Conservation (phyloP, 2,888 invertebrate genomes). For the Chromoteleia sp. region DNA sequence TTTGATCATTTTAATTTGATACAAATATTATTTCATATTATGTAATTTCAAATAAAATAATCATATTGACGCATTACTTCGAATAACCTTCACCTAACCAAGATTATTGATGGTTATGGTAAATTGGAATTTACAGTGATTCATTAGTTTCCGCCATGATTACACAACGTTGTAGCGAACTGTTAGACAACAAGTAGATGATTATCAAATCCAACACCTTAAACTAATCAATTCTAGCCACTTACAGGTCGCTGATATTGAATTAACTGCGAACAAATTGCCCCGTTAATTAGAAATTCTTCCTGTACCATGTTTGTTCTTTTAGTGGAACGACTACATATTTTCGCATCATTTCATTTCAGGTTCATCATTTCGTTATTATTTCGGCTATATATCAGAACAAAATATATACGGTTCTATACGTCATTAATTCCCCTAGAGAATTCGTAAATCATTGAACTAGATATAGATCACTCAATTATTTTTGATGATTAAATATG, state of each 20-base stretch:
- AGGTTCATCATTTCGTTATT: constrained; percentile 12
- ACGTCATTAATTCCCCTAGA: constrained; percentile 8
- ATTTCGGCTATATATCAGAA: constrained; percentile 8
- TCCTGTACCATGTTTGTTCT: constrained; percentile 3
- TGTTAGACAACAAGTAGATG: constrained; percentile 36
- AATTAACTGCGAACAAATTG: constrained; percentile 41
- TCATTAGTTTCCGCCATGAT: constrained; percentile 36
- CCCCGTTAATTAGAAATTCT: constrained; percentile 27
- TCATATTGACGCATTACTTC: no score
- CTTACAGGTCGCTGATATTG: constrained; percentile 38
- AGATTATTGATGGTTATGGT: constrained; percentile 10
- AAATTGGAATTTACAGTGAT: constrained; percentile 23
- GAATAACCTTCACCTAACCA: neutral
- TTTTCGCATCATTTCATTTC: neutral
- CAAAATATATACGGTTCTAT: neutral
- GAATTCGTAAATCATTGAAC: no score
- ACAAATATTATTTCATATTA: no score
- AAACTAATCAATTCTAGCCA: constrained; percentile 32
- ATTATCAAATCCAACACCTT: constrained; percentile 47
- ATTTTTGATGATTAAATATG: no score
- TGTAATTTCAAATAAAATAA: no score
- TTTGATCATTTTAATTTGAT: no score
- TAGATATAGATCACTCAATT: no score
- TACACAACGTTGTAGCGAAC: constrained; percentile 10
- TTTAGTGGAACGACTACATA: neutral